Base-by-base conservation (phyloP, 2,113 vertebrate genomes). In the Hemichromis elongatus region DNA sequence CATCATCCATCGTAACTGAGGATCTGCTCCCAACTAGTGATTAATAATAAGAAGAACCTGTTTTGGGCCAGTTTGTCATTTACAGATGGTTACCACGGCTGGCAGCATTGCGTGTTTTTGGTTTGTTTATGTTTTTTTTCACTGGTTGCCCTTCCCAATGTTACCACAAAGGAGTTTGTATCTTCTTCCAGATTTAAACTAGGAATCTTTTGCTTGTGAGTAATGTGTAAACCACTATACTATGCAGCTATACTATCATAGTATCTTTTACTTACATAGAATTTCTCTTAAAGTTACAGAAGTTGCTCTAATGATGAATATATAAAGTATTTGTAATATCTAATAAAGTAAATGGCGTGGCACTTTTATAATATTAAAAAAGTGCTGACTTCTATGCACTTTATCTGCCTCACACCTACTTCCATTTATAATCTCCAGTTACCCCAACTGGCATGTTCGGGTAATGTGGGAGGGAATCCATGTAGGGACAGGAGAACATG, bases 11-110 rank as follows among this genome's bases (percentile, higher is more conserved):
- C 2, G 30, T 63, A 63, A 63, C 59, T 63, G 30, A 61, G 3
- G 30, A 61, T 35, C 30, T 61, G 57, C 3, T 12, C 9, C 57
- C 9, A 61, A 14, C 57, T 63, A 10, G 59, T 63, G 59, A 68
- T 24, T 42, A 16, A 68, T 0, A 26, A 26, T 0, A 42, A 68
- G 0, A 68, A 68, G 37, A 68, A 68, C n/a, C 37, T 68, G 37
- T n/a, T 42, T 68, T 68, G 35, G 35, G 12, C 35, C 37, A 21
- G n/a, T 16, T 40, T 40, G 4, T 14, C 42, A 24, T 42, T 68
- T 24, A 68, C 63, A 68, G 2, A 42, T 14, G 0, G 12, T 42
- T 68, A 42, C 37, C 37, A 24, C 14, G 13, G 9, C 7, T 24
- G 63, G 13, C 9, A 24, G n/a, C 37, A 4, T 24, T 4, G 2